Evolutionary conservation across 2,888 invertebrate species (phyloP).

Genomic region (Acleris laterana): DNA sequence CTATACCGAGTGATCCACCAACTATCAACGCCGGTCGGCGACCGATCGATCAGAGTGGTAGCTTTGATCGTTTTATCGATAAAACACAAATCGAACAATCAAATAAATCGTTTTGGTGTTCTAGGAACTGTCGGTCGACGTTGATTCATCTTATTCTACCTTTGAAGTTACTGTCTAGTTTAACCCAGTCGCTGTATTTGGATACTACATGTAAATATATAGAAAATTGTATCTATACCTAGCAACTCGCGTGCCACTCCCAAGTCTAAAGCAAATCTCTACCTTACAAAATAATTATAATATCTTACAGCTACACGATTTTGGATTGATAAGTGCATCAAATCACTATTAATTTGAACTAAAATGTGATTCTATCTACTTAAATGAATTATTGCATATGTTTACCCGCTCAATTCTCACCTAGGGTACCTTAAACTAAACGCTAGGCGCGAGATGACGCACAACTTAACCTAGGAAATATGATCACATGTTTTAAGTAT

Average conservation of each 20-base stretch:
- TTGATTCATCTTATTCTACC: too few species aligned
- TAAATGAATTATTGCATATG: constrained; percentile 55
- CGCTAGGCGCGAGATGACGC: constrained; percentile 46
- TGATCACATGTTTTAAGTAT: constrained; percentile 66
- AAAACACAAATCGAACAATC: too few species aligned
- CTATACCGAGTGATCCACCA: too few species aligned
- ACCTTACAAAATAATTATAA: constrained; percentile 18
- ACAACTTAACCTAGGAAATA: constrained; percentile 55
- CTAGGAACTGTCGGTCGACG: too few species aligned
- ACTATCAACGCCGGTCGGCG: too few species aligned
- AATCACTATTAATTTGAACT: constrained; percentile 26
- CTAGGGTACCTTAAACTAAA: constrained; percentile 47
- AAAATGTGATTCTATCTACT: constrained; percentile 42
- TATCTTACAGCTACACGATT: constrained; percentile 33
- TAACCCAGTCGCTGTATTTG: background rate
- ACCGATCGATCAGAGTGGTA: too few species aligned
- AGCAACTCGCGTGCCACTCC: background rate
- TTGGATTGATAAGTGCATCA: constrained; percentile 42
- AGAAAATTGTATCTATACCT: background rate
- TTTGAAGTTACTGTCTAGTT: background rate
- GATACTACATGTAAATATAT: background rate
- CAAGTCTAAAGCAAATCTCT: background rate
- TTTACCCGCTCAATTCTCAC: constrained; percentile 55
- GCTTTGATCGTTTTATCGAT: too few species aligned
- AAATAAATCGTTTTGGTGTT: too few species aligned